A percentile compares a stretch with the other conserved stretches of the same genome.
phyloP scores from a whole-genome alignment of 2,888 invertebrate species.

The Adelphocoris suturalis region DNA sequence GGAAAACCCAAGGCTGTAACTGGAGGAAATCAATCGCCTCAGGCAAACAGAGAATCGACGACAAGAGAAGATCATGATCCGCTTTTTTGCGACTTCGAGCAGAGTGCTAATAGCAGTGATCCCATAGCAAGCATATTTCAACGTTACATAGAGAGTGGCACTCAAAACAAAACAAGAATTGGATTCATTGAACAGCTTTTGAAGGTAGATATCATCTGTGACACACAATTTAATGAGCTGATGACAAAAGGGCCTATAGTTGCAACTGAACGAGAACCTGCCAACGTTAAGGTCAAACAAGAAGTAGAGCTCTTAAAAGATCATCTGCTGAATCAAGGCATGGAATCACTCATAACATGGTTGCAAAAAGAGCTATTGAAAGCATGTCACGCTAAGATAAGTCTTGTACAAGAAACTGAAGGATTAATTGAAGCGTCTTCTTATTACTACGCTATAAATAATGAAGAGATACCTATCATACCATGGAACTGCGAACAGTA shows the following conservation, averaged over 20 bases:
- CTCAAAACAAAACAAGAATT: conserved; percentile 81
- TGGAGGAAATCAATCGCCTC: conserved; percentile 16
- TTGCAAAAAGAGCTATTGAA: conserved; percentile 86
- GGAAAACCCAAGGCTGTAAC: neutral
- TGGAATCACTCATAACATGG: conserved; percentile 82
- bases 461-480: conserved; percentile 86
- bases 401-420: conserved; percentile 79
- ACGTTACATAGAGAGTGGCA: conserved; percentile 82
- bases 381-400: conserved; percentile 85
- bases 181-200: conserved; percentile 82
- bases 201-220: conserved; percentile 83
- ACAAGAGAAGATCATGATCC: conserved; percentile 84
- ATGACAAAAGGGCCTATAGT: conserved; percentile 77
- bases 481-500: conserved; percentile 88
- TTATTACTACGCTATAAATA: conserved; percentile 83
- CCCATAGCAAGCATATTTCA: conserved; percentile 83
- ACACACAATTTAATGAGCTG: conserved; percentile 81
- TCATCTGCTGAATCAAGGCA: conserved; percentile 83
- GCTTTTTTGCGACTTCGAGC: conserved; percentile 85
- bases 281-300: conserved; percentile 48
- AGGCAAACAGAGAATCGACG: conserved; percentile 80
- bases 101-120: conserved; percentile 82
- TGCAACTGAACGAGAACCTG: conserved; percentile 48
- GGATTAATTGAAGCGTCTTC: conserved; percentile 83
- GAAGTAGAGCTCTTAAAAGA: conserved; percentile 77